Base-by-base conservation (phyloP, 2,888 invertebrate species). In the Orthosia gothica region DNA sequence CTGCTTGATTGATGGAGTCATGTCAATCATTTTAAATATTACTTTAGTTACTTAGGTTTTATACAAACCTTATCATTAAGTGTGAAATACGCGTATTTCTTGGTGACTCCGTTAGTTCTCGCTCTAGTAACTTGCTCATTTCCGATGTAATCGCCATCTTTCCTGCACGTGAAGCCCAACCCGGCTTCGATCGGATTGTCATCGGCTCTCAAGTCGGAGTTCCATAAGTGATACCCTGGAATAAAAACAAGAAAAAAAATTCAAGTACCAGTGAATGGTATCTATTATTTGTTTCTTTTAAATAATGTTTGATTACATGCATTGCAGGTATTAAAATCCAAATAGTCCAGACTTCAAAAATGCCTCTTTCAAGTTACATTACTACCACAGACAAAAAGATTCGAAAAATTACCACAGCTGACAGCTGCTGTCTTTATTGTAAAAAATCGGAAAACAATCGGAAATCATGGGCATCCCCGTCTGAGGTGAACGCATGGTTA, bases 101-200 rank as follows among this genome's bases (percentile, higher is more conserved):
- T 98, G 61, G 97, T 97, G 0, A 98, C 95, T 18, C 99, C 99
- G 76, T 97, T 96, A 26, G 94, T 91, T 83, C 97, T 97, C 55
- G 98, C 97, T 80, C 95, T 96, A 15, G 98, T 98, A 0, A 99
- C 97, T 0, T 97, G 96, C 59, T 97, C 96, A 87, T 98, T 98
- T 15, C 99, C 99, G 65, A 98, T 97, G 92, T 98, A 99, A 16
- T 97, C 97, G 0, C 98, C 98, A 59, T 97, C 97, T 90, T 98
- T 98, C 72, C 99, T 97, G 91, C 99, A 99, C 0, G 98, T 97
- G 89, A 98, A 98, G 15, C 97, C 97, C 54, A 99, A 95, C 73
- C 98, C 98, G 0, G 99, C 98, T 95, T 99, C 99, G 3, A 99
- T 93, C 0, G 99, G 99, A 86, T 98, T 98, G 90, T 99, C 99